Conservation (phyloP, 2,888 invertebrate genomes). For the Noctua pronuba region DNA sequence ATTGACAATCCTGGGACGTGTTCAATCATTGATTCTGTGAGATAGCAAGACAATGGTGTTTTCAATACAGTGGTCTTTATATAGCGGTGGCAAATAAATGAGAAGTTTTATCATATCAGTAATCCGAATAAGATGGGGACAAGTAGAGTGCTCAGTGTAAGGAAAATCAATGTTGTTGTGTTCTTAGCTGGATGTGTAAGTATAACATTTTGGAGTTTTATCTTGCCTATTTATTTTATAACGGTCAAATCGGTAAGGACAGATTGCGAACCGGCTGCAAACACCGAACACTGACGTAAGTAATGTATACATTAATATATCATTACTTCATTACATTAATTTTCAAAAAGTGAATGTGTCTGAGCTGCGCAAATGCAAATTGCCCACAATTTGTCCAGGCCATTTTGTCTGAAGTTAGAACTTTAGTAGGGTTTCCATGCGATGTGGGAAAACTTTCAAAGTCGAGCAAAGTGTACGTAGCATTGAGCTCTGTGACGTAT, state of each 20-base stretch:
- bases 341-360: background rate
- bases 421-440: background rate
- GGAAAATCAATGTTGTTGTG: constrained; percentile 20
- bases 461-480: background rate
- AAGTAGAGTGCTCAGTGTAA: constrained; percentile 17
- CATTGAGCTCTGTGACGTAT: background rate
- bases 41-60: constrained; percentile 67
- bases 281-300: too few species aligned
- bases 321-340: background rate
- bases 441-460: background rate
- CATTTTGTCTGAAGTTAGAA: background rate
- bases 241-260: background rate
- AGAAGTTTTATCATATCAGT: constrained; percentile 66
- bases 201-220: background rate
- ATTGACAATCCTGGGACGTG: constrained; percentile 59
- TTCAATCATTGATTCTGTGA: constrained; percentile 57
- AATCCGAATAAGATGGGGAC: constrained; percentile 45
- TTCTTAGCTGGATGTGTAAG: constrained; percentile 53
- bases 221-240: background rate
- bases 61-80: constrained; percentile 66
- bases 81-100: constrained; percentile 54
- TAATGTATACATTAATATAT: too few species aligned
- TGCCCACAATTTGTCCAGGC: background rate
- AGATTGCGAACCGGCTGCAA: background rate
- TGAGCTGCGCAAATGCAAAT: background rate